Evolutionary conservation across 1,140 invertebrate genomes (phyloP).

Genomic region (Drosophila takahashii): DNA sequence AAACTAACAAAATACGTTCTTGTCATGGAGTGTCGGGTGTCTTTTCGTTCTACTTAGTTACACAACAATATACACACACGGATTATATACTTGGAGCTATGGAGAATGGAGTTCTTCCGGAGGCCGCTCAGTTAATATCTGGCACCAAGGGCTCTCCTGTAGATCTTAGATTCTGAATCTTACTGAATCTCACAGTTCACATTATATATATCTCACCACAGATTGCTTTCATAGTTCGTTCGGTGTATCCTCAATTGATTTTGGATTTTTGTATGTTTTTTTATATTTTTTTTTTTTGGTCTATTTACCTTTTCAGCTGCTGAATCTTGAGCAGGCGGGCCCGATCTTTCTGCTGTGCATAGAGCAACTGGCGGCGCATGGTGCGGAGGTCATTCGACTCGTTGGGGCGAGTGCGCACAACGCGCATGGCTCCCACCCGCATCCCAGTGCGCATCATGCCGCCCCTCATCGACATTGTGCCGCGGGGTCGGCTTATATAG

Average conservation of each 20-base stretch:
- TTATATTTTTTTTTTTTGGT: conserved; percentile 16
- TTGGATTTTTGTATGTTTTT: conserved; percentile 27
- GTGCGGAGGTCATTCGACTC: conserved; percentile 79
- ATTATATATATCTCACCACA: conserved; percentile 5
- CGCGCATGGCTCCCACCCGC: conserved; percentile 73
- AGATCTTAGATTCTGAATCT: conserved; percentile 19
- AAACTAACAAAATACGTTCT: conserved; percentile 32
- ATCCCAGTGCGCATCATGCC: conserved; percentile 72
- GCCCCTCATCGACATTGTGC: conserved; percentile 63
- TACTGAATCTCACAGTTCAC: conserved; percentile 8
- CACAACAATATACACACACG: conserved; percentile 23
- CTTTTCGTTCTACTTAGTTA: conserved; percentile 30
- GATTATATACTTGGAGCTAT: conserved; percentile 7
- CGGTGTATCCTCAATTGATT: conserved; percentile 10
- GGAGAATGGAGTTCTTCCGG: conserved; percentile 22
- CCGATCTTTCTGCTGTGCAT: conserved; percentile 82
- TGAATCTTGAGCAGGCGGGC: conserved; percentile 80
- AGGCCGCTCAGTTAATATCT: conserved; percentile 29
- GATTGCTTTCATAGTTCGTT: conserved; percentile 17
- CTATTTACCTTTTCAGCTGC: conserved; percentile 84
- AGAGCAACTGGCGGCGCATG: conserved; percentile 80
- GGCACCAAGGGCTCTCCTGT: conserved; percentile 25
- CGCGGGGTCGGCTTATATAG: conserved; percentile 74
- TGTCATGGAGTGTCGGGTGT: conserved; percentile 28
- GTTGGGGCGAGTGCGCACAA: conserved; percentile 63